These are phyloP conservation scores for Nesometra sesokonis DNA, from an alignment of 35 echinoderm and acorn worm genomes.

Conservation along the genomic window DNA sequence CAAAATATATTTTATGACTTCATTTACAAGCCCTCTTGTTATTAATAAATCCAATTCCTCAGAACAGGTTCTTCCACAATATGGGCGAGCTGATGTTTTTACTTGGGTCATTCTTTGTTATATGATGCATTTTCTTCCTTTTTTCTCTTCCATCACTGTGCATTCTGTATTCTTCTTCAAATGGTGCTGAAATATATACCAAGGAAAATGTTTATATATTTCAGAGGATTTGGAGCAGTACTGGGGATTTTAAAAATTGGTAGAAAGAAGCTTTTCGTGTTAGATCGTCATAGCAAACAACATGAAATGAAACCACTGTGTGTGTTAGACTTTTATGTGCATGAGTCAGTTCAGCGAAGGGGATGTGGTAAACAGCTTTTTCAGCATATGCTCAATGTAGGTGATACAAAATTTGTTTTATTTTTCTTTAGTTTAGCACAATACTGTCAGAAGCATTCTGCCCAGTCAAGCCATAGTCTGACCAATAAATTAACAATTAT, in stretches of 20 bases:
- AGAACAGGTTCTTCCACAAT: no score
- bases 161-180: not conserved
- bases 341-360: constrained; percentile 88
- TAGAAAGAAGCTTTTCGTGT: constrained; percentile 73
- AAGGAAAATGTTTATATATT: not conserved
- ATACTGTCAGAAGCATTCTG: no score
- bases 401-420: not conserved
- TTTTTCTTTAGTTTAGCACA: no score
- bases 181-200: not conserved
- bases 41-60: no score
- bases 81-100: no score
- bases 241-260: constrained; percentile 89
- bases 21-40: no score
- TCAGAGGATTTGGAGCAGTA: constrained; percentile 60
- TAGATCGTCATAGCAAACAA: constrained; percentile 84
- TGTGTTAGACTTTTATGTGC: constrained; percentile 94
- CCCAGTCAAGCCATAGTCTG: no score
- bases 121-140: no score
- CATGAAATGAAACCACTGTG: constrained; percentile 91
- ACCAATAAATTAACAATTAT: no score
- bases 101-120: no score
- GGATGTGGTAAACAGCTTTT: constrained; percentile 87
- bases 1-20: no score
- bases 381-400: constrained; percentile 81
- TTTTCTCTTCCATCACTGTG: not conserved